Evolutionary conservation across 2,888 invertebrate species (phyloP), one percentile per base, ranked within the genome.

Genomic region (Hemaris fuciformis): DNA sequence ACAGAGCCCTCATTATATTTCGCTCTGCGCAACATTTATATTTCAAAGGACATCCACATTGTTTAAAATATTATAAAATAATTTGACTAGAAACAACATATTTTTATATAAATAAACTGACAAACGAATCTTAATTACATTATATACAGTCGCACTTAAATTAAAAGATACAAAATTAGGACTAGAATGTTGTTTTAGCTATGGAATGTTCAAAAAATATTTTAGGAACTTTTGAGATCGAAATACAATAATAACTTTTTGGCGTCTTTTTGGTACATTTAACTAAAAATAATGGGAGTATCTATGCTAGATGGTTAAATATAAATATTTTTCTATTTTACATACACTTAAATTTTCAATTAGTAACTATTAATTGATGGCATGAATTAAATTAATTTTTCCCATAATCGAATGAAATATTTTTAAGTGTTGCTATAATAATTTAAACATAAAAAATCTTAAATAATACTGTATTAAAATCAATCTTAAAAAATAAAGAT

Each of bases 61-160:
- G 80, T 82, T 78, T 80, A 86, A 84, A 84, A 72, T 70, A 68
- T 72, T 73, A 80, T 81, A 84, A 89, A 89, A 86, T 87, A 88
- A 89, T 89, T 91, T 88, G 91, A 91, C 91, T 91, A 91, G 91
- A 89, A 87, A 83, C 81, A 91, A 91, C 88, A 83, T 81, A 86
- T 68, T 69, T 73, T 69, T 69, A 38, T 38, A 38, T 68, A 69
- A 74, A 80, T 80, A 82, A 84, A 79, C 75, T 76, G 78, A 85
- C 79, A 87, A 88, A 84, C 77, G 66, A 72, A 87, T 80, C 76
- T 73, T 64, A 70, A 75, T 76, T 73, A 70, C 73, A 66, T 70
- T 72, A 69, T 73, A 79, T 87, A 90, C 91, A 91, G 91, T 87
- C 91, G 91, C 91, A 91, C 90, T 75, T 69, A 66, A 70, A 45